phyloP scores from a whole-genome alignment of 2,113 vertebrate genomes.

The Apteryx owenii region DNA sequence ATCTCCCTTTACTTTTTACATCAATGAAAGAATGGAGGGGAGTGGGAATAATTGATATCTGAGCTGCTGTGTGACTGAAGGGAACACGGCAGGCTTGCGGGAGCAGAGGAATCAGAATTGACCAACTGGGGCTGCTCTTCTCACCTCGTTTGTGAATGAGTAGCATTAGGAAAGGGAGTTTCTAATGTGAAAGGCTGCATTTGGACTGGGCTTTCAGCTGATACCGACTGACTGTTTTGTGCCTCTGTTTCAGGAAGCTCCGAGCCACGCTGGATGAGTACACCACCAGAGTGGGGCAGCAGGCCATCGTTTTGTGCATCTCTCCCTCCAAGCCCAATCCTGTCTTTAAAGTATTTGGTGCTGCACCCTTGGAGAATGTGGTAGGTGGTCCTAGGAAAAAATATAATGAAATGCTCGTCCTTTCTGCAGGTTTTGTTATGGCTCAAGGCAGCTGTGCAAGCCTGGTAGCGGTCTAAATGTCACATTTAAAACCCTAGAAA shows the following conservation, averaged over 20 bases:
- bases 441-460: background rate
- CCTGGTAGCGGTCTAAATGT: background rate
- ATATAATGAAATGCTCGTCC: accelerated
- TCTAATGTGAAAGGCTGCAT: background rate
- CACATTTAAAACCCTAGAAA: background rate
- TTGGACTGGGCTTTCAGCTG: background rate
- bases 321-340: conserved; percentile 98
- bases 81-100: background rate
- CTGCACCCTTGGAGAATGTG: conserved; percentile 97
- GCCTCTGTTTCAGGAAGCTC: conserved; percentile 84
- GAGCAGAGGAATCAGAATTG: accelerated
- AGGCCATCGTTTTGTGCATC: conserved; percentile 97
- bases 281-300: conserved; percentile 96
- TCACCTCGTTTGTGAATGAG: background rate
- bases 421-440: accelerated
- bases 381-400: conserved; percentile 70
- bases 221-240: background rate
- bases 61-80: background rate
- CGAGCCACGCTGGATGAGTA: conserved; percentile 96
- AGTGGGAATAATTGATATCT: background rate
- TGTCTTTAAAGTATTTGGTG: conserved; percentile 96
- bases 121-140: background rate
- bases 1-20: background rate
- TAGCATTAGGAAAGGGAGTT: background rate
- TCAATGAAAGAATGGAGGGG: background rate